These are phyloP conservation scores for Calliphora vicina DNA, from an alignment of 1,140 invertebrate species.

Conservation along the genomic window DNA sequence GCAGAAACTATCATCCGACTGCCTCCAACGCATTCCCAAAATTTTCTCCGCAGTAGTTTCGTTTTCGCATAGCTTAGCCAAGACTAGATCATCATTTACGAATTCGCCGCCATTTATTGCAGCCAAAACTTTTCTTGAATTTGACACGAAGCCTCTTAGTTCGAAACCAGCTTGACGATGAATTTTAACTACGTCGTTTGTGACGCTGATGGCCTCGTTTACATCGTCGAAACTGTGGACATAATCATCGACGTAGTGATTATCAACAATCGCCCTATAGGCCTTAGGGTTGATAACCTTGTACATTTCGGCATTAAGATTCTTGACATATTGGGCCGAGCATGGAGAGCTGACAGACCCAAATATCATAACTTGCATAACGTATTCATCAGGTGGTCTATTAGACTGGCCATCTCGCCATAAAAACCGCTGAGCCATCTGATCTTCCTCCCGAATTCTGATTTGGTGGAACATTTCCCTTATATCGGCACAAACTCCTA, in stretches of 20 bases:
- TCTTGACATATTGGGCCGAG: slow-evolving; percentile 1
- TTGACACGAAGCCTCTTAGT: neutral
- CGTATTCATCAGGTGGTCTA: neutral
- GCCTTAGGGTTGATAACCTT: neutral
- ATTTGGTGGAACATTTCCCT: slow-evolving; percentile 49
- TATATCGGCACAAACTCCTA: slow-evolving; percentile 51
- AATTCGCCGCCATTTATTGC: neutral
- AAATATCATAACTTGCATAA: slow-evolving; percentile 13
- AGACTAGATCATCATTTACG: neutral
- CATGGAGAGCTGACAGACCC: slow-evolving; percentile 4
- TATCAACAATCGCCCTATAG: neutral
- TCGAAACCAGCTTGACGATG: neutral
- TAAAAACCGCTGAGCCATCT: slow-evolving; percentile 39
- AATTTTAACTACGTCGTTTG: neutral
- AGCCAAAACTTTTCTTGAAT: neutral
- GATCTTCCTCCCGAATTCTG: slow-evolving; percentile 41
- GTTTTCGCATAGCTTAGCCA: neutral
- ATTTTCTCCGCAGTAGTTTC: neutral
- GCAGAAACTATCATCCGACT: too few relatives aligned
- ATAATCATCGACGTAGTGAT: slow-evolving; percentile 7
- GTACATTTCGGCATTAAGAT: neutral
- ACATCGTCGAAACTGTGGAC: neutral
- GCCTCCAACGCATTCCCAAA: too few relatives aligned
- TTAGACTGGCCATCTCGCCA: slow-evolving; percentile 30
- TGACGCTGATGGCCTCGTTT: neutral